These are phyloP conservation scores for Delichon dasypus DNA, from an alignment of 2,797 vertebrate genomes.

Conservation along the genomic window DNA sequence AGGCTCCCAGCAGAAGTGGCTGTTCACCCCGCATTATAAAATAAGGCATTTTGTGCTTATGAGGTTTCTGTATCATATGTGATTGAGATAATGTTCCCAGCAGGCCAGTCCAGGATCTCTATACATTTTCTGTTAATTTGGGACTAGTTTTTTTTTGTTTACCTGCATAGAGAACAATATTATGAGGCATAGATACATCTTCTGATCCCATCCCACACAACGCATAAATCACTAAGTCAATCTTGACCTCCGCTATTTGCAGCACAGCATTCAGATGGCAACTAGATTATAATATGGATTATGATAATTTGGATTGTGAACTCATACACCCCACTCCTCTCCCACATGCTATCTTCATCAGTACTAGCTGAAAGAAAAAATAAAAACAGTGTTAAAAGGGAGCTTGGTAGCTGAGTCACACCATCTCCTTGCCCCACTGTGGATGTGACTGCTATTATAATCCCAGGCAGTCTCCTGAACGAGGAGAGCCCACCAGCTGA, in stretches of 20 bases:
- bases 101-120: not conserved
- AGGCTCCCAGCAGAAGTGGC: not conserved
- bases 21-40: not conserved
- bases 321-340: not conserved
- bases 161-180: not conserved
- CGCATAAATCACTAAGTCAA: not conserved
- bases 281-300: not conserved
- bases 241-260: not conserved
- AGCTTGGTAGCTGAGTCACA: not conserved
- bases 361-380: not conserved
- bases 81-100: not conserved
- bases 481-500: conserved; percentile 18
- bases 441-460: not conserved
- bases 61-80: not conserved
- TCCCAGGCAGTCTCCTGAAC: conserved; percentile 7
- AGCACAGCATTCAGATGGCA: not conserved
- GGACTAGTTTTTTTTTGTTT: not conserved
- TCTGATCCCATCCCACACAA: not conserved
- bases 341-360: not conserved
- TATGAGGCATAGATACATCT: not conserved
- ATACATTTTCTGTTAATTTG: not conserved
- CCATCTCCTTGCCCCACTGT: not conserved
- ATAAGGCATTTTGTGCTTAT: not conserved
- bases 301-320: not conserved
- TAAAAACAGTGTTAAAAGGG: not conserved